Base-by-base conservation (phyloP, 1,140 invertebrate genomes). In the Papilio glaucus region DNA sequence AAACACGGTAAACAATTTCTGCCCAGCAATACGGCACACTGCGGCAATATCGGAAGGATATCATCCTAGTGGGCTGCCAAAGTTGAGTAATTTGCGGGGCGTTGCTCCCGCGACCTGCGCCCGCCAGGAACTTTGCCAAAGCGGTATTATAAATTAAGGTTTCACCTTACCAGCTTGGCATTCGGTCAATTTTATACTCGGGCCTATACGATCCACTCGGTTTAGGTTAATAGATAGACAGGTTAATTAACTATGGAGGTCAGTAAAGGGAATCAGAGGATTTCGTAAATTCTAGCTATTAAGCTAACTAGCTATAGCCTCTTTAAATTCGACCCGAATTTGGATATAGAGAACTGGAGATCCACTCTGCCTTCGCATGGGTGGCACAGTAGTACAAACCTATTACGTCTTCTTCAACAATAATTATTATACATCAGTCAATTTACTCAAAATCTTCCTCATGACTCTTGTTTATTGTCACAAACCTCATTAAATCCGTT, bases 111-210 rank as follows among this genome's bases (percentile, higher is more conserved):
- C 61, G 29, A 29, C 37, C 15, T 6, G 29, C 29, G 29, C 29
- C 6, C 2, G 29, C 6, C 60, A 38, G 61, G 61, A 63, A 63
- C 61, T 63, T 63, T 63, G 61, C 61, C 61, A 63, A 63, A n/a
- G 37, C 61, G 61, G 15, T 37, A 63, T 62, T 62, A 62, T 63
- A 33, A 63, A 63, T 63, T 63, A 63, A 63, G 61, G 61, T 63
- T 63, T 63, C 61, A 63, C 61, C 61, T 63, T 63, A 63, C 61
- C 61, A 33, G 29, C 33, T 63, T 63, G 61, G 61, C 61, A 63
- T 37, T 63, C 33, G 33, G 37, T 63, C 61, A 63, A 63, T 63
- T 63, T 12, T 63, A n/a, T 5, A 63, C n/a, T 39, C 15, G 1
- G 37, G 61, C 3, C 15, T 63, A 18, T 63, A 63, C 33, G 61